Evolutionary conservation across 2,888 invertebrate species (phyloP).

Genomic region (Machimus rusticus): DNA sequence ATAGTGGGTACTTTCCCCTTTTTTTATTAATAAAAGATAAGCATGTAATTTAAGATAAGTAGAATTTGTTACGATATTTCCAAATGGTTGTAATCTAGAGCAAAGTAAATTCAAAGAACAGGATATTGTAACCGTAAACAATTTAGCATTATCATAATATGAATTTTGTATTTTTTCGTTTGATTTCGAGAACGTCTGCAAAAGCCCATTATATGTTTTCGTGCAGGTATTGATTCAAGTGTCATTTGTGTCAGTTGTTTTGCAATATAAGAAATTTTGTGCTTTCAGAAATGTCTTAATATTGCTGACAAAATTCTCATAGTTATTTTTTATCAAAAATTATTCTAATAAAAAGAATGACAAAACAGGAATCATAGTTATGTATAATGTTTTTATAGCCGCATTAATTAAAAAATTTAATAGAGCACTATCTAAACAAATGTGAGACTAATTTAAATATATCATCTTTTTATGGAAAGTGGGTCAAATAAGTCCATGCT

Average conservation of each 20-base stretch:
- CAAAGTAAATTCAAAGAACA: background rate
- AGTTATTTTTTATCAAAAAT: background rate
- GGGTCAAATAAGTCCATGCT: background rate
- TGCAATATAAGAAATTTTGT: background rate
- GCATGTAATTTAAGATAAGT: background rate
- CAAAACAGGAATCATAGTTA: too few relatives aligned
- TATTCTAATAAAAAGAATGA: too few relatives aligned
- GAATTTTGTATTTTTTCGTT: background rate
- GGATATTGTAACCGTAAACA: too few relatives aligned
- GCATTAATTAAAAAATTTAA: background rate
- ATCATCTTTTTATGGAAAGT: background rate
- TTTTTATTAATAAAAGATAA: background rate
- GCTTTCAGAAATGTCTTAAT: too few relatives aligned
- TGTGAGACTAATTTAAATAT: background rate
- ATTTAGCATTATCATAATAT: too few relatives aligned
- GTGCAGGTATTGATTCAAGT: background rate
- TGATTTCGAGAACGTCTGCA: background rate
- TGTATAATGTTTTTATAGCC: too few relatives aligned
- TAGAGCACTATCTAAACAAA: background rate
- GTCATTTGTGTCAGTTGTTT: background rate
- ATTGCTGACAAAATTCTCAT: background rate
- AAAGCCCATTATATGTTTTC: background rate
- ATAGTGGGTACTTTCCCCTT: background rate
- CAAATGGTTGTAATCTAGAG: too few relatives aligned
- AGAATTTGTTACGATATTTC: background rate